These are phyloP conservation scores for Pachyuromys duprasi DNA, from an alignment of 2,797 vertebrate genomes.

Conservation along the genomic window DNA sequence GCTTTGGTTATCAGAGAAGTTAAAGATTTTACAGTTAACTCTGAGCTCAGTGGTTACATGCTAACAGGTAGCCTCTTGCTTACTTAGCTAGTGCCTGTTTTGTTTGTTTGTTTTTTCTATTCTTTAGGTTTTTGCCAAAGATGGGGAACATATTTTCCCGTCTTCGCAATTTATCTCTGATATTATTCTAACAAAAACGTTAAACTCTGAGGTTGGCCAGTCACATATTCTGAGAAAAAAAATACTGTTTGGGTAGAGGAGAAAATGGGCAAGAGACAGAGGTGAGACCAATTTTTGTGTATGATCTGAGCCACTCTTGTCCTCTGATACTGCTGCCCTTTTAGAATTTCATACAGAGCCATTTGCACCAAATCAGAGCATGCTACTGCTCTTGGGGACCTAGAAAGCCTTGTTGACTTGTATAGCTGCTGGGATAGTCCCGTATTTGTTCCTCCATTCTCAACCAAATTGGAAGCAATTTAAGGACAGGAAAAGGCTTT, in stretches of 20 bases:
- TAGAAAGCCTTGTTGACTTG: neutral
- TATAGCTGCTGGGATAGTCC: slow-evolving; percentile 1
- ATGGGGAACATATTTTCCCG: neutral
- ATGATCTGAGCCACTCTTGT: neutral
- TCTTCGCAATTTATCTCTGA: neutral
- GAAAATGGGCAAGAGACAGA: neutral
- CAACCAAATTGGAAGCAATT: slow-evolving; percentile 57
- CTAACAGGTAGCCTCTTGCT: neutral
- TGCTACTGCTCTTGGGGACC: neutral
- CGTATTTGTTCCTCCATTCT: neutral
- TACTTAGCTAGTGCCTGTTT: neutral
- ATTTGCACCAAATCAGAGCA: neutral
- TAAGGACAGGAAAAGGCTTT: slow-evolving; percentile 57
- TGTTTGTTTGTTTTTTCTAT: neutral
- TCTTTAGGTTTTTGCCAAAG: slow-evolving; percentile 13
- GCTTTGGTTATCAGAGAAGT: neutral
- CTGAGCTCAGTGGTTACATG: neutral
- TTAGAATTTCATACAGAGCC: neutral
- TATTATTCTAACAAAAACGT: neutral
- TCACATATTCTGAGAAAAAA: neutral
- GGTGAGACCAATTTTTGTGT: neutral
- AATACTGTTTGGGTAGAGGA: neutral
- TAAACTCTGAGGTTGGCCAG: slow-evolving; percentile 12
- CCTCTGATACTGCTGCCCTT: neutral
- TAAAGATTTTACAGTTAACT: neutral